A percentile compares a stretch with the other conserved stretches of the same genome.
These are phyloP conservation scores for Dynastes maya DNA, from an alignment of 2,888 invertebrate species.

Conservation along the genomic window DNA sequence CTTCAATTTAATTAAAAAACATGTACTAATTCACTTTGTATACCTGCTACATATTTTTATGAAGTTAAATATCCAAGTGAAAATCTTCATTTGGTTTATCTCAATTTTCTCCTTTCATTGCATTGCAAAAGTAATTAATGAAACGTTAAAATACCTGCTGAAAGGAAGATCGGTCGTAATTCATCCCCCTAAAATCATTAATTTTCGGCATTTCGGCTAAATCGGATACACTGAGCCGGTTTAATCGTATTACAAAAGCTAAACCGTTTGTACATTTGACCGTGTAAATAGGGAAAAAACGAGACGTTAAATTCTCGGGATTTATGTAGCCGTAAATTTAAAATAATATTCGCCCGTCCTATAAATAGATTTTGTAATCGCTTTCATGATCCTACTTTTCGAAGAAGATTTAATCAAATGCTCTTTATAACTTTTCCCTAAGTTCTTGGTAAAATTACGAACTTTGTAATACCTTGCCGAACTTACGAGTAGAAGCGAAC, in stretches of 20 bases:
- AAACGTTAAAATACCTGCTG: too few species aligned
- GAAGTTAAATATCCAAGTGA: too few species aligned
- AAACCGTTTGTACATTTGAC: neutral
- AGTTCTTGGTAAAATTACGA: neutral
- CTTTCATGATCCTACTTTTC: constrained; percentile 1
- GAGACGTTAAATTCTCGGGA: neutral
- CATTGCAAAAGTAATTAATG: too few species aligned
- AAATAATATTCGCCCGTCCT: neutral
- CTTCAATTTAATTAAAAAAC: too few species aligned
- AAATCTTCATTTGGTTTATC: too few species aligned
- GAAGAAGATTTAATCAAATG: constrained; percentile 15
- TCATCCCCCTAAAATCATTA: too few species aligned
- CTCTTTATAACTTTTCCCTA: constrained; percentile 1
- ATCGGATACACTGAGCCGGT: neutral
- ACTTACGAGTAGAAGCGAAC: neutral
- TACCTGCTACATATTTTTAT: too few species aligned
- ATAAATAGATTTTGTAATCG: constrained; percentile 14
- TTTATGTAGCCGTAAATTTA: too few species aligned
- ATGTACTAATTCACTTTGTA: too few species aligned
- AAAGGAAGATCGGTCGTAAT: too few species aligned
- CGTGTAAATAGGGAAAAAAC: neutral
- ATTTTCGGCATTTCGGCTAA: too few species aligned
- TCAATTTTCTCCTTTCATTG: too few species aligned
- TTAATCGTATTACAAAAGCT: neutral
- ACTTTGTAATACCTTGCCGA: neutral